Evolutionary conservation across 2,888 invertebrate species (phyloP), one percentile per base, ranked within the genome.

Genomic region (Xylota segnis): DNA sequence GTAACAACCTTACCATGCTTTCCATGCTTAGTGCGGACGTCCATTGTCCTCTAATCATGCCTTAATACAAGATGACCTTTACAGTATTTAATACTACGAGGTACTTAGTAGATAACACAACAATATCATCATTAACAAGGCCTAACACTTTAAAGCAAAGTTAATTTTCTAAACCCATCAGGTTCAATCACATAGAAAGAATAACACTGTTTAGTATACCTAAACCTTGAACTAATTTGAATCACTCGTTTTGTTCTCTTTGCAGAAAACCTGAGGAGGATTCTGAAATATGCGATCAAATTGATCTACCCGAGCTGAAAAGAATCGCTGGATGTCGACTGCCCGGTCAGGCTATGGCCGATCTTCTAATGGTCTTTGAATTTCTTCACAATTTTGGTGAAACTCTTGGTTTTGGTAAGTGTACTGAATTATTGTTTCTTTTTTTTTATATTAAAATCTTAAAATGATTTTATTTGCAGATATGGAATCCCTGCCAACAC

Each of bases 381-480:
- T 99, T 99, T 91, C 94, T 99, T 88, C 97, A 98, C 90, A 99
- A 98, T 93, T 99, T 99, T 91, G 98, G 97, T 65, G 97, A 97
- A 92, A 97, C 98, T 0, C 94, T 99, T 1, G 98, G 98, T 71
- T 98, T 99, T 90, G 97, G 97, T 97, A 90, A 94, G 95, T 43
- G 4, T 0, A 40, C 47, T 32, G 37, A 12, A 72, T 32, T 10
- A 59, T 29, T 2, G 16, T 12, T 58, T 18, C 10, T 6, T 40
- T 43, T 18, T 1, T 23, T 23, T 23, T 9, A n/a, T 4, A 0
- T 34, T 4, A n/a, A 18, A 16, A 23, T 52, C 58, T 43, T 14
- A 2, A n/a, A 14, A 23, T 23, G 1, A 32, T 23, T 70, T 61
- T 23, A 23, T 10, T 79, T 56, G 1, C 90, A 96, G 97, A 98